Base-by-base conservation (phyloP, 2,888 invertebrate species). In the Drosophila histrio region DNA sequence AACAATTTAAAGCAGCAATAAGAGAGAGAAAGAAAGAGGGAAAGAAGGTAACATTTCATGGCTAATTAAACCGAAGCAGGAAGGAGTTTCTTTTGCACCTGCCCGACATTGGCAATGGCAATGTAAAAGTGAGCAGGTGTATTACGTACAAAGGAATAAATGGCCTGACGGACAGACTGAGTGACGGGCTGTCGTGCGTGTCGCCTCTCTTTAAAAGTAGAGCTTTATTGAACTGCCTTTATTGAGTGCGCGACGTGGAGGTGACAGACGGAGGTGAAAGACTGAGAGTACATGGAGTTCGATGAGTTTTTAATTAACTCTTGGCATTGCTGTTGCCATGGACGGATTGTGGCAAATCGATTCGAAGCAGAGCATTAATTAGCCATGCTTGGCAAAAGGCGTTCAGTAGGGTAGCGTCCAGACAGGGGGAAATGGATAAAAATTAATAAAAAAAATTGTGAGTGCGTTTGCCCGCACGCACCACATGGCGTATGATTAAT, bases 401-500 rank as follows among this genome's bases (percentile, higher is more conserved):
- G 22, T 13, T 13, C 15, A 19, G 13, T n/a, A n/a, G n/a, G n/a
- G n/a, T n/a, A 30, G 44, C n/a, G 9, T 9, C 38, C 5, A 17
- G 11, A n/a, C n/a, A n/a, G n/a, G n/a, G n/a, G n/a, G n/a, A 24
- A 22, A 26, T 7, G 49, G 11, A 22, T 54, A 54, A 54, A 36
- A 58, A 47, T 69, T 22, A 39, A n/a, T n/a, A n/a, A n/a, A n/a
- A n/a, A 28, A 71, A 70, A 53, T 57, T 60, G 44, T 56, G 38
- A 47, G 34, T 34, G 17, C 8, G 47, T 19, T 38, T 19, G 19
- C n/a, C 17, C 24, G 26, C 26, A 43, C 39, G 71, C 67, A 79
- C 50, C 87, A 83, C 87, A 87, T 83, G 82, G 88, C 82, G 82
- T 78, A 81, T 87, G 82, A 87, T 85, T 85, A 73, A 83, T 83